phyloP scores from a whole-genome alignment of 1,140 invertebrate species.

The Drosophila littoralis region DNA sequence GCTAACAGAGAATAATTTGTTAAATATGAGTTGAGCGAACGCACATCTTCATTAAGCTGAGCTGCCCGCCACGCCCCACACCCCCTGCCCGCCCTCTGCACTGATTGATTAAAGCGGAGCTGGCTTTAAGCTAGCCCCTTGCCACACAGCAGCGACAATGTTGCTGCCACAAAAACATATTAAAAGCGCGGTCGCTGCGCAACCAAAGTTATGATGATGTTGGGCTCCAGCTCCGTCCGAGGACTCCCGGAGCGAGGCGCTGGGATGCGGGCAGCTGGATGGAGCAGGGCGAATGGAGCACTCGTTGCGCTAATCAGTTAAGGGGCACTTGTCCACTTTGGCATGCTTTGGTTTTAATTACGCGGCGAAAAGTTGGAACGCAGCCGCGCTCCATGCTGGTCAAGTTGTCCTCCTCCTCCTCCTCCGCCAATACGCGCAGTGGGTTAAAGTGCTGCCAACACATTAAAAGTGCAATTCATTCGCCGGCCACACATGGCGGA shows the following conservation, averaged over 20 bases:
- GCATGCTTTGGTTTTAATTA: slow-evolving; percentile 81
- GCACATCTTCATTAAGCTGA: neutral
- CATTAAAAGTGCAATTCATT: slow-evolving; percentile 81
- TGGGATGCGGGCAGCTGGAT: no score
- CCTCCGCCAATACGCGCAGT: slow-evolving; percentile 52
- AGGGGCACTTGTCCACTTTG: slow-evolving; percentile 78
- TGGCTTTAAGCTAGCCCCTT: neutral
- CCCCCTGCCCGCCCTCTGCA: no score
- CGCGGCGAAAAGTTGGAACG: slow-evolving; percentile 73
- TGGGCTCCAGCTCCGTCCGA: neutral
- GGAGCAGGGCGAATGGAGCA: neutral
- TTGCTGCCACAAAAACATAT: slow-evolving; percentile 30
- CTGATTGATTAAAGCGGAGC: neutral
- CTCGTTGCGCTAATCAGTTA: slow-evolving; percentile 76
- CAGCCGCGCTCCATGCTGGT: slow-evolving; percentile 34
- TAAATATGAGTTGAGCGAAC: no score
- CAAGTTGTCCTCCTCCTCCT: slow-evolving; percentile 5
- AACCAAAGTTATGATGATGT: slow-evolving; percentile 21
- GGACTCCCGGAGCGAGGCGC: neutral
- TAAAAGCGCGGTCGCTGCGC: slow-evolving; percentile 24
- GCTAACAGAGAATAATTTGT: neutral
- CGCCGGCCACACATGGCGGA: slow-evolving; percentile 61
- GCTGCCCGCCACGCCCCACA: no score
- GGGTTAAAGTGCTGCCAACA: slow-evolving; percentile 80
- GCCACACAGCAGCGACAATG: slow-evolving; percentile 13